phyloP scores from a whole-genome alignment of 2,113 vertebrate species.

The Hiodon alosoides region DNA sequence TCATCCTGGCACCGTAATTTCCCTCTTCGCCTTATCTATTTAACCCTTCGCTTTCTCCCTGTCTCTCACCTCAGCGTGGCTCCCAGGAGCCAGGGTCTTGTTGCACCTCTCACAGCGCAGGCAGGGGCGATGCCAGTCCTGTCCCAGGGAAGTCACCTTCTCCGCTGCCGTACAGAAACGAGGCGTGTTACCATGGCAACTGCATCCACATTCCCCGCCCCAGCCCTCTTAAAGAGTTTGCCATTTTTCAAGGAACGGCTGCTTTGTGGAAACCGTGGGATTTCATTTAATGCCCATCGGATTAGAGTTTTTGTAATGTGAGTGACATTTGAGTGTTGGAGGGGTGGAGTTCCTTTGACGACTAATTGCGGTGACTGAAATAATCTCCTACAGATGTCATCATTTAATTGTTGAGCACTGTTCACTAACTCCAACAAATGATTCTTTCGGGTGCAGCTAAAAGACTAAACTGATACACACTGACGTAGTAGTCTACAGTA shows the following conservation, averaged over 20 bases:
- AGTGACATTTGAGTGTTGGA: background rate
- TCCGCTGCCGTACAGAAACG: constrained; percentile 66
- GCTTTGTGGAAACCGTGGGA: background rate
- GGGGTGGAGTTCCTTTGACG: no score
- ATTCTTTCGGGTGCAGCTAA: no score
- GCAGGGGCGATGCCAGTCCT: constrained; percentile 96
- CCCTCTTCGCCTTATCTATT: background rate
- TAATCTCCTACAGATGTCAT: no score
- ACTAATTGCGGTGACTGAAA: no score
- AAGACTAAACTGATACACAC: no score
- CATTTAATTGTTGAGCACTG: no score
- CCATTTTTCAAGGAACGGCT: background rate
- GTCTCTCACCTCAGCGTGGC: constrained; percentile 84
- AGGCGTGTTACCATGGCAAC: constrained; percentile 15
- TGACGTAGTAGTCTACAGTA: no score
- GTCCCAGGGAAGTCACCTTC: constrained; percentile 96
- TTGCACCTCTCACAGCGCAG: constrained; percentile 90
- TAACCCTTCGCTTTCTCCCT: background rate
- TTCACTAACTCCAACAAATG: no score
- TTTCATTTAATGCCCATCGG: background rate
- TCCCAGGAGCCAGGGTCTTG: constrained; percentile 86
- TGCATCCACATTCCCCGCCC: background rate
- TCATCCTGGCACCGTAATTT: background rate
- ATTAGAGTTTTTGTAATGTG: background rate
- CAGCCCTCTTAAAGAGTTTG: background rate